Evolutionary conservation across 2,113 vertebrate genomes (phyloP).

Genomic region (Ariopsis seemanni): DNA sequence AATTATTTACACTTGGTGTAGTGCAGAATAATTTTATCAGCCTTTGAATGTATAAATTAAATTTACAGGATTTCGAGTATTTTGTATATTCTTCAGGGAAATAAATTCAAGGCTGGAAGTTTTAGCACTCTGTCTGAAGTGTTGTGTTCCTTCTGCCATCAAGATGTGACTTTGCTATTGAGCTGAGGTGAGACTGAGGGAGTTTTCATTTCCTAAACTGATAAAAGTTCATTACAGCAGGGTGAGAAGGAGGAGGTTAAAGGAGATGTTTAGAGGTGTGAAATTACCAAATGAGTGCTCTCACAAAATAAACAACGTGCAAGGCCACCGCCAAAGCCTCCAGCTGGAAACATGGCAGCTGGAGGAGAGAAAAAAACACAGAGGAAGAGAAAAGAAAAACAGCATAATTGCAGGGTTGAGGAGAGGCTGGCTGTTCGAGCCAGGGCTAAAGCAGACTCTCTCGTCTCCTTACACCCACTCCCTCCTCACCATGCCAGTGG

Average conservation of each 20-base stretch:
- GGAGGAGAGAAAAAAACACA: constrained; percentile 23
- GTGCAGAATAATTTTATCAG: constrained; percentile 50
- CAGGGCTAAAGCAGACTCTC: constrained; percentile 35
- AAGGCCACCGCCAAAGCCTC: constrained; percentile 44
- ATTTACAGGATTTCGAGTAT: constrained; percentile 31
- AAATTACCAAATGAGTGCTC: constrained; percentile 56
- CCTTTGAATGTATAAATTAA: constrained; percentile 36
- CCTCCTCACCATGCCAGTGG: constrained; percentile 21
- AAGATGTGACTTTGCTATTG: constrained; percentile 26
- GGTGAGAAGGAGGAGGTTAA: constrained; percentile 47
- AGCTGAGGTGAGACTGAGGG: constrained; percentile 40
- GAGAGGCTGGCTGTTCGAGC: constrained; percentile 41
- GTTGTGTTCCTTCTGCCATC: constrained; percentile 31
- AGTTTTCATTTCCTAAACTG: constrained; percentile 54
- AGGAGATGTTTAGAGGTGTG: constrained; percentile 54
- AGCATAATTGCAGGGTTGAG: constrained; percentile 52
- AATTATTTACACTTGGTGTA: constrained; percentile 38
- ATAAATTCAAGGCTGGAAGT: constrained; percentile 20
- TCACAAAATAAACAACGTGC: constrained; percentile 50
- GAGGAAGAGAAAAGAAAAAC: constrained; percentile 43
- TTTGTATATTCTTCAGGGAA: constrained; percentile 21
- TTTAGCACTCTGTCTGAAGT: constrained; percentile 29
- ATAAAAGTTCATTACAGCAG: constrained; percentile 57
- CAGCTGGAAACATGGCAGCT: constrained; percentile 40
- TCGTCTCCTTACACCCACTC: constrained; percentile 46